phyloP scores from a whole-genome alignment of 2,113 vertebrate genomes.

The Erythrolamprus reginae region DNA sequence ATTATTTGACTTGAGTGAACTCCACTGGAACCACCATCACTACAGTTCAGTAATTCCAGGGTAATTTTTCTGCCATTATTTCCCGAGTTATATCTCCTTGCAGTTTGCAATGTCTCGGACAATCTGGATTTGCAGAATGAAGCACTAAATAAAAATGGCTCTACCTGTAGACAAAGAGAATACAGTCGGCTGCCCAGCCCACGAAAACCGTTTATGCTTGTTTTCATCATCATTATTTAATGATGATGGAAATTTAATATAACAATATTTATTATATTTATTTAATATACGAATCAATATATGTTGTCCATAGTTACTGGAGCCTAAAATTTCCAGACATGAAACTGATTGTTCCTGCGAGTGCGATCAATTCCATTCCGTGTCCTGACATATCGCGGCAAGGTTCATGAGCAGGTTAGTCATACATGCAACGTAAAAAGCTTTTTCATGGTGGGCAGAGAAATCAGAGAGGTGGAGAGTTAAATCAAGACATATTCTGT shows the following conservation, averaged over 20 bases:
- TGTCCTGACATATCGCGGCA: not conserved
- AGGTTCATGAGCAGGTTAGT: slow-evolving; percentile 29
- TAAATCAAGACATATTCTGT: slow-evolving; percentile 39
- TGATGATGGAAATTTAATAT: too few relatives aligned
- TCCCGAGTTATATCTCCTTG: not conserved
- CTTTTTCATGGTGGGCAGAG: slow-evolving; percentile 36
- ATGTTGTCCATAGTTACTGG: not conserved
- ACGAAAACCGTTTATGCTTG: not conserved
- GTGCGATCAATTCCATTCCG: not conserved
- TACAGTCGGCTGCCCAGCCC: not conserved
- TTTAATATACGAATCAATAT: not conserved
- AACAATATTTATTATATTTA: too few relatives aligned
- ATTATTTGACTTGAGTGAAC: not conserved
- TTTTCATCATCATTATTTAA: not conserved
- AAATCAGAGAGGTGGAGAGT: slow-evolving; percentile 12
- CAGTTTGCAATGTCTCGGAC: not conserved
- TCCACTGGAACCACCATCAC: not conserved
- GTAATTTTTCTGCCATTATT: not conserved
- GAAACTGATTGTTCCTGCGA: slow-evolving; percentile 5
- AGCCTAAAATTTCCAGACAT: slow-evolving; percentile 7
- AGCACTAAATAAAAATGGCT: slow-evolving; percentile 12
- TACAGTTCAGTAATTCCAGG: not conserved
- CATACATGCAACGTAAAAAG: slow-evolving; percentile 29
- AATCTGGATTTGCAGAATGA: not conserved
- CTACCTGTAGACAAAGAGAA: not conserved